Conservation (phyloP, 1,140 invertebrate genomes). For the Zophobas atratus region DNA sequence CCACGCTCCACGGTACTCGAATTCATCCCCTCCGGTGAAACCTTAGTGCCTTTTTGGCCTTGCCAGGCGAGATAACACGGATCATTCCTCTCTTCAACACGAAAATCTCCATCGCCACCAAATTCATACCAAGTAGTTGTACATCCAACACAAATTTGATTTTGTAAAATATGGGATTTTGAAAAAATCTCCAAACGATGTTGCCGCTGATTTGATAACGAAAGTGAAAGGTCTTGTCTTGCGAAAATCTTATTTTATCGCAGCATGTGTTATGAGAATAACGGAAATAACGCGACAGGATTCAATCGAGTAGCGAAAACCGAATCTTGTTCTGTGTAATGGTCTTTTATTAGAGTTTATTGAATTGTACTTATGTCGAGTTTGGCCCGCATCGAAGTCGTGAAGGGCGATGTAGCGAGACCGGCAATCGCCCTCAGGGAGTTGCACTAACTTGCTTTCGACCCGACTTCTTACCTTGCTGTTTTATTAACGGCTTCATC, state of each 20-base stretch:
- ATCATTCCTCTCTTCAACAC: constrained; percentile 22
- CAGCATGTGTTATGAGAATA: constrained; percentile 33
- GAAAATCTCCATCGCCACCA: constrained; percentile 16
- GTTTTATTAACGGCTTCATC: constrained; percentile 26
- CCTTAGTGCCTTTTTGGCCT: constrained; percentile 29
- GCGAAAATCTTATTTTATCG: constrained; percentile 44
- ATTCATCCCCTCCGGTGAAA: constrained; percentile 17
- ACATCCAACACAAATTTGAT: constrained; percentile 20
- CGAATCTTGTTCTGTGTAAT: constrained; percentile 44
- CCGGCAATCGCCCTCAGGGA: constrained; percentile 30
- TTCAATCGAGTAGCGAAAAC: constrained; percentile 13
- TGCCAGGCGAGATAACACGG: constrained; percentile 35
- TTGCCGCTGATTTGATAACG: constrained; percentile 16
- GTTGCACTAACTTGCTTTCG: constrained; percentile 13
- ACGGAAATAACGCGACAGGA: constrained; percentile 24
- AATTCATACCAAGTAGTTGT: constrained; percentile 4
- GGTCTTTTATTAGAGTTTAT: constrained; percentile 46
- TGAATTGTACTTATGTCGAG: constrained; percentile 46
- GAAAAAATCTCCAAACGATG: constrained; percentile 3
- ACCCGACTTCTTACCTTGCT: constrained; percentile 38
- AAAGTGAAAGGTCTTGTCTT: constrained; percentile 35
- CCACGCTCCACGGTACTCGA: constrained; percentile 37
- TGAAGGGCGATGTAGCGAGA: constrained; percentile 28
- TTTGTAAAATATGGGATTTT: constrained; percentile 18
- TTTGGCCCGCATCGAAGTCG: constrained; percentile 30